Base-by-base conservation (phyloP, 2,113 vertebrate species). In the Cavia porcellus region DNA sequence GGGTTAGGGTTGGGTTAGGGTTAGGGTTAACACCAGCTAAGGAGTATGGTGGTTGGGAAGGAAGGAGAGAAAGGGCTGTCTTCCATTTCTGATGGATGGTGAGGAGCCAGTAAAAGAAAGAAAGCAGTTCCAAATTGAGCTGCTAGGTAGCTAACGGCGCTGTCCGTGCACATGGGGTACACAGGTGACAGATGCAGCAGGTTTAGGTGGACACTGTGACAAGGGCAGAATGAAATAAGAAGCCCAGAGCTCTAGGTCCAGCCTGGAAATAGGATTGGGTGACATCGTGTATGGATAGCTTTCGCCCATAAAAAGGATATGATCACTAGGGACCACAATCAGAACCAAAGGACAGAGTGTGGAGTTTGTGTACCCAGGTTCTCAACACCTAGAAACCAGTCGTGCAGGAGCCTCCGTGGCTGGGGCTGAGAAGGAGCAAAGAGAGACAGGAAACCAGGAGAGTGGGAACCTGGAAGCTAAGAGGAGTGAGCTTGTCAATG, bases 351-450 rank as follows among this genome's bases (percentile, higher is more conserved):
- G 57, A 38, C 25, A 12, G 24, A 57, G 66, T 1, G 2, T 25
- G 32, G 0, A 0, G 1, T 22, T 61, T 74, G 47, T 38, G 35
- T 57, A 3, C 1, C 0, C 38, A 25, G 24, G 32, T 30, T 38
- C 79, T 25, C 35, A 2, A 5, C 28, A 8, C 30, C 13, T 1
- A 0, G 55, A 72, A 20, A 25, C 77, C 38, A 0, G 13, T 42
- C 20, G 0, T 5, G 14, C 14, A 52, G 38, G 20, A 45, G 20
- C 3, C 1, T 3, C 20, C 15, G 1, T 38, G 20, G 24, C 57
- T 1, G 14, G 45, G 20, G 22, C 25, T 20, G 25, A 35, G 80
- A 28, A 59, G 28, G 4, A 25, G n/a, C 15, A n/a, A n/a, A 64
- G 28, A 0, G 1, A 2, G 32, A 38, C n/a, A 38, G 28, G 42